Evolutionary conservation across 2,888 invertebrate genomes (phyloP).

Genomic region (Mesorhabditis belari): DNA sequence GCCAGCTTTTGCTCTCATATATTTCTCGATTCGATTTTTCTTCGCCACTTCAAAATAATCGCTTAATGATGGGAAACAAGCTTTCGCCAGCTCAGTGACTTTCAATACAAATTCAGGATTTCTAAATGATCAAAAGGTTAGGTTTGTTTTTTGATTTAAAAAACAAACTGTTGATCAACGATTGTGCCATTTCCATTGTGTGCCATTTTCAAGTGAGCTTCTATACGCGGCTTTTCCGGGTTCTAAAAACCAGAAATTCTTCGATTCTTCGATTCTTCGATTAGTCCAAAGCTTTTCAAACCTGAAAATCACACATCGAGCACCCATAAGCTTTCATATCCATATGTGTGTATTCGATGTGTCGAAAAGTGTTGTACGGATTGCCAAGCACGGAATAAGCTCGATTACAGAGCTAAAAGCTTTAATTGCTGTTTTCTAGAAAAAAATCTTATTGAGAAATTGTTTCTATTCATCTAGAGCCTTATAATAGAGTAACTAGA

Average conservation of each 20-base stretch:
- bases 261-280: background rate
- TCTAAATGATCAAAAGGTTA: background rate
- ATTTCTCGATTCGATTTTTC: background rate
- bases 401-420: background rate
- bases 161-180: background rate
- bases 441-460: too few species aligned
- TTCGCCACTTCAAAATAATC: background rate
- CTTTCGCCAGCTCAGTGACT: background rate
- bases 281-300: too few species aligned
- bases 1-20: background rate
- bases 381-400: background rate
- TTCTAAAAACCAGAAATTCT: background rate
- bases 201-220: background rate
- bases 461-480: too few species aligned
- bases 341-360: background rate
- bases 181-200: background rate
- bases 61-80: background rate
- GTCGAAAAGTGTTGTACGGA: background rate
- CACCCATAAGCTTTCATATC: background rate
- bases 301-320: background rate
- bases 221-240: background rate
- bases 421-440: too few species aligned
- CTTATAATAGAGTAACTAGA: too few species aligned
- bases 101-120: background rate
- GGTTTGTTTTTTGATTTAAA: background rate